These are phyloP conservation scores for Drosophila cardini DNA, from an alignment of 1,140 invertebrate genomes.

Conservation along the genomic window DNA sequence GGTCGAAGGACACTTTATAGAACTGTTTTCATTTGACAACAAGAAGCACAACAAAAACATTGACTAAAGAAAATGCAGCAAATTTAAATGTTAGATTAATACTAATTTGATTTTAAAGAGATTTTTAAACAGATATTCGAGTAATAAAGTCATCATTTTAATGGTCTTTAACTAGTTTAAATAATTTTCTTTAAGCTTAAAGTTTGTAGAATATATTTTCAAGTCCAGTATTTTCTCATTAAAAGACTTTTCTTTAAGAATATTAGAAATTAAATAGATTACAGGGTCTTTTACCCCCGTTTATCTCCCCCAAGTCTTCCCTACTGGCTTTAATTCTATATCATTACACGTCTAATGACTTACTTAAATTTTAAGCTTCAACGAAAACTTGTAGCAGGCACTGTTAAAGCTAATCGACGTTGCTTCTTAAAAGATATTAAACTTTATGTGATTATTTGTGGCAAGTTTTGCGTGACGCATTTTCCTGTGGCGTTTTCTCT, in stretches of 20 bases:
- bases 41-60: neutral
- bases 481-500: conserved; percentile 12
- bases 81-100: neutral
- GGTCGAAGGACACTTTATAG: conserved; percentile 21
- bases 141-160: neutral
- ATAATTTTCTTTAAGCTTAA: too few species aligned
- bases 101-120: conserved; percentile 12
- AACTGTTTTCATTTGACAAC: conserved; percentile 3
- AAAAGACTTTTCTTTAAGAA: too few species aligned
- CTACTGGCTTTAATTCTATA: neutral
- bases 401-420: conserved; percentile 20
- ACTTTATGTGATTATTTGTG: conserved; percentile 22
- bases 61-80: neutral
- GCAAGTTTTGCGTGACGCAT: conserved; percentile 3
- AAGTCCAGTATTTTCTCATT: too few species aligned
- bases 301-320: too few species aligned
- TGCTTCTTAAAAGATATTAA: conserved; percentile 32
- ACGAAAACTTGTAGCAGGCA: neutral
- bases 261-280: too few species aligned
- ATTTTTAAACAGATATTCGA: neutral
- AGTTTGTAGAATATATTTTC: too few species aligned
- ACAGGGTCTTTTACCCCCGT: too few species aligned
- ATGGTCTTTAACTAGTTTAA: too few species aligned
- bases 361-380: neutral
- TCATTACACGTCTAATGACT: conserved; percentile 5